phyloP scores from a whole-genome alignment of 2,797 vertebrate species.

The Acipenser ruthenus region DNA sequence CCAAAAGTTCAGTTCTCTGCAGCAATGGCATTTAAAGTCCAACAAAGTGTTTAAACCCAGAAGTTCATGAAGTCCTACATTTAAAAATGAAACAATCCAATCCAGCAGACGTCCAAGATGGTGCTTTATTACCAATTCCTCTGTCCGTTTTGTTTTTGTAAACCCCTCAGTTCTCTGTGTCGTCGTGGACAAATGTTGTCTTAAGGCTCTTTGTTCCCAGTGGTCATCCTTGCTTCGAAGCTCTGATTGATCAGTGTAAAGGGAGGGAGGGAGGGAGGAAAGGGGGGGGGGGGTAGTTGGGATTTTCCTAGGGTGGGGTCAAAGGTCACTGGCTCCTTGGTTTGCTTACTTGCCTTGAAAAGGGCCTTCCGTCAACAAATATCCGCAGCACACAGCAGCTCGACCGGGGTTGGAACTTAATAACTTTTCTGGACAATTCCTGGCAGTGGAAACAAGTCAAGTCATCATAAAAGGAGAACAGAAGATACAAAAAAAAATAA shows the following conservation, averaged over 20 bases:
- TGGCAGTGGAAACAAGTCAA: constrained; percentile 88
- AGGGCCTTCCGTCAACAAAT: constrained; percentile 68
- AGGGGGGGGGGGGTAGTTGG: constrained; percentile 16
- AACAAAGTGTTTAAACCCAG: constrained; percentile 48
- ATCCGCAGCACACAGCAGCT: constrained; percentile 47
- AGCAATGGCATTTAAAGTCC: constrained; percentile 49
- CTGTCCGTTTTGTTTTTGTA: constrained; percentile 34
- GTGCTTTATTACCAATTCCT: constrained; percentile 20
- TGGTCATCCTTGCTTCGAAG: constrained; percentile 24
- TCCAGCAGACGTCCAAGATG: constrained; percentile 41
- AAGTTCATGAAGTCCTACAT: constrained; percentile 50
- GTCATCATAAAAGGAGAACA: constrained; percentile 47
- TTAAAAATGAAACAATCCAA: constrained; percentile 57
- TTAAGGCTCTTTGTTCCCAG: constrained; percentile 55
- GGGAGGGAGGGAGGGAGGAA: constrained; percentile 22
- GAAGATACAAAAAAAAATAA: constrained; percentile 39
- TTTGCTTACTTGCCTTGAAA: constrained; percentile 37
- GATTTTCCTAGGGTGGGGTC: constrained; percentile 28
- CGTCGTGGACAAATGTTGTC: constrained; percentile 46
- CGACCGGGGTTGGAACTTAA: constrained; percentile 50
- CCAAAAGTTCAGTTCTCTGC: constrained; percentile 48
- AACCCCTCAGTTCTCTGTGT: constrained; percentile 54
- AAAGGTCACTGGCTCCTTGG: constrained; percentile 48
- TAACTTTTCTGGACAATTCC: constrained; percentile 97
- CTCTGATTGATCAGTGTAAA: background rate